Evolutionary conservation across 2,113 vertebrate genomes (phyloP), one percentile per base, ranked within the genome.

Genomic region (Brienomyrus longianalis): DNA sequence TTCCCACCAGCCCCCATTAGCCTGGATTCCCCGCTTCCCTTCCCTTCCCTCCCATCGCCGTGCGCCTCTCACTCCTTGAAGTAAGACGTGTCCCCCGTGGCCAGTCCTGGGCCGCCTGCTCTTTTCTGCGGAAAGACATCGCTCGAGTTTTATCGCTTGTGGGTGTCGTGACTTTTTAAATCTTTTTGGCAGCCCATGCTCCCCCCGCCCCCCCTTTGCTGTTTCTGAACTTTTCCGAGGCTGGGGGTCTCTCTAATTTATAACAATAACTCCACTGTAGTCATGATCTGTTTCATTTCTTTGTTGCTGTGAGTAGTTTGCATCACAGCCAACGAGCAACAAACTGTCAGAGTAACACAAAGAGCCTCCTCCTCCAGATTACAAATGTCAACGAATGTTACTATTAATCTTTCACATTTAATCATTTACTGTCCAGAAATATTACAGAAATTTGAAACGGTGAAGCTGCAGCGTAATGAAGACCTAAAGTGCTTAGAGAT

Each of bases 1-100:
- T 56, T 88, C 90, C 90, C 90, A 62, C 90, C 90, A 89, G 88
- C 89, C 74, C 77, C 87, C 89, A 80, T 91, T 89, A 89, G 39
- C 91, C 62, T 54, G 66, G 70, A 88, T 87, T 50, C 70, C 56
- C 35, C 43, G 31, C 45, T 35, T 0, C 6, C 59, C 59, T 54
- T 5, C 10, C n/a, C 59, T 10, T 8, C n/a, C 62, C 62, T 48
- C 88, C 87, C 21, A 17, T 83, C 90, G 90, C 70, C 90, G 90
- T 87, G 85, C 90, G 90, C 88, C 6, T 91, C 45, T 39, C 21
- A 47, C 39, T 83, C 39, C 35, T 83, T 17, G 35, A 83, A 83
- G 77, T 23, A 21, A 9, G 77, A 23, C 17, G 77, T 13, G 48
- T 89, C 74, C 88, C 88, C 51, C 43, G 74, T 54, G 27, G 52